Evolutionary conservation across 2,888 invertebrate genomes (phyloP).

Genomic region (Parnassius glacialis): DNA sequence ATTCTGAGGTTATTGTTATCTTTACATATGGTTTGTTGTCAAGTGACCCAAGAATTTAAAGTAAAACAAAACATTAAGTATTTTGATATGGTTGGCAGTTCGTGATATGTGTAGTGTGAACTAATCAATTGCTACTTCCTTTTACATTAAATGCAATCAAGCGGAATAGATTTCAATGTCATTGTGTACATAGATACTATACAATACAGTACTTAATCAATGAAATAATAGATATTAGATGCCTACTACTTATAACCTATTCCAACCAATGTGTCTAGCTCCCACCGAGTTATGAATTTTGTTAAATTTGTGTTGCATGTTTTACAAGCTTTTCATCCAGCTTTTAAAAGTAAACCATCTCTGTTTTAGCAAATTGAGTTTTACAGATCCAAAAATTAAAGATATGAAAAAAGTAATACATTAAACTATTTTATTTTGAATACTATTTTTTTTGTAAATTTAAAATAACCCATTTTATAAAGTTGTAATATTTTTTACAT

Average conservation of each 20-base stretch:
- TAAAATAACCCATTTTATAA: no score
- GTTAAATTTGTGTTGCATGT: conserved; percentile 11
- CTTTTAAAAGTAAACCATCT: background rate
- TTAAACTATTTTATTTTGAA: no score
- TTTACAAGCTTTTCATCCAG: conserved; percentile 12
- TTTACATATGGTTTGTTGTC: conserved; percentile 7
- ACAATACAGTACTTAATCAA: background rate
- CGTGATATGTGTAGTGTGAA: conserved; percentile 1
- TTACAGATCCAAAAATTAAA: background rate
- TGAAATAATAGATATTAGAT: background rate
- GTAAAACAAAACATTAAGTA: conserved; percentile 4
- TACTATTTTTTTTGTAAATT: no score
- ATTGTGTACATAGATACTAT: conserved; percentile 29
- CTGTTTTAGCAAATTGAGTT: background rate
- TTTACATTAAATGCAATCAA: conserved; percentile 32
- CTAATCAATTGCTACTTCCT: background rate
- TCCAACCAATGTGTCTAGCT: conserved; percentile 7
- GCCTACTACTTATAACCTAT: conserved; percentile 9
- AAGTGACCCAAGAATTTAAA: conserved; percentile 13
- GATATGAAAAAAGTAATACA: no score
- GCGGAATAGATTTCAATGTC: conserved; percentile 52
- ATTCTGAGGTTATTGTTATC: background rate
- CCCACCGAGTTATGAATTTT: conserved; percentile 1
- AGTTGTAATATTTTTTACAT: no score
- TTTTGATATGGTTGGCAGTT: background rate